phyloP scores from a whole-genome alignment of 2,797 vertebrate species.

The Rhadinocentrus ornatus region DNA sequence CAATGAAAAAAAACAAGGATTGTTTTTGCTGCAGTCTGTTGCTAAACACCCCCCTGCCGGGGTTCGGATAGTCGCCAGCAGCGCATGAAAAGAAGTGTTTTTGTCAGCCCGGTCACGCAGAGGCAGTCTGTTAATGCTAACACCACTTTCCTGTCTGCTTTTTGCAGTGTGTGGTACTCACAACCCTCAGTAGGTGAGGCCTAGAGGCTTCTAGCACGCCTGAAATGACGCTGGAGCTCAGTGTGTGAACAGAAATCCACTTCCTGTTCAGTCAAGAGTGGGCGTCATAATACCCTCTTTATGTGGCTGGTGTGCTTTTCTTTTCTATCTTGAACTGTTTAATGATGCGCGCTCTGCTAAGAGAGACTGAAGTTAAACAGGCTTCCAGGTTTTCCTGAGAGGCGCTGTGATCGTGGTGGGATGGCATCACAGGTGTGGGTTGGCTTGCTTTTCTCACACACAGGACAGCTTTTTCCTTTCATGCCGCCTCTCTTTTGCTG shows the following conservation, averaged over 20 bases:
- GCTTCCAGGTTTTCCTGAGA: slow-evolving; percentile 28
- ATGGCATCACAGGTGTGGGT: slow-evolving; percentile 7
- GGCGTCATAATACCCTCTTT: slow-evolving; percentile 38
- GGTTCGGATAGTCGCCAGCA: slow-evolving; percentile 47
- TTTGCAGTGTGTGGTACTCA: slow-evolving; percentile 70
- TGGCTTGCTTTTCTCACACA: slow-evolving; percentile 14
- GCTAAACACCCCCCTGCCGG: slow-evolving; percentile 24
- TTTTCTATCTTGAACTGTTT: slow-evolving; percentile 67
- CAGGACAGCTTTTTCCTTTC: too few species aligned
- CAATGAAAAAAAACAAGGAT: slow-evolving; percentile 39
- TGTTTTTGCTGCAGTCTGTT: slow-evolving; percentile 48
- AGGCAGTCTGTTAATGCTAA: slow-evolving; percentile 54
- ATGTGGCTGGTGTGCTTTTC: slow-evolving; percentile 57
- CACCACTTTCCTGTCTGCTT: slow-evolving; percentile 72
- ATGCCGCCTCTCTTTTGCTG: too few species aligned
- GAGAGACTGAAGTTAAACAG: slow-evolving; percentile 62
- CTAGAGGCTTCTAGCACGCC: slow-evolving; percentile 41
- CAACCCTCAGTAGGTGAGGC: slow-evolving; percentile 76
- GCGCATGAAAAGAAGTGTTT: slow-evolving; percentile 53
- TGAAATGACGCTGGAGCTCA: too few species aligned
- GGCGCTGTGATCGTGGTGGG: too few species aligned
- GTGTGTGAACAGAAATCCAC: too few species aligned
- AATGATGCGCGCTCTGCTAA: slow-evolving; percentile 54
- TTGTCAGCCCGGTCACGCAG: slow-evolving; percentile 59
- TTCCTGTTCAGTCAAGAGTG: slow-evolving; percentile 54